These are phyloP conservation scores for Deilephila elpenor DNA, from an alignment of 2,888 invertebrate species.

Conservation along the genomic window DNA sequence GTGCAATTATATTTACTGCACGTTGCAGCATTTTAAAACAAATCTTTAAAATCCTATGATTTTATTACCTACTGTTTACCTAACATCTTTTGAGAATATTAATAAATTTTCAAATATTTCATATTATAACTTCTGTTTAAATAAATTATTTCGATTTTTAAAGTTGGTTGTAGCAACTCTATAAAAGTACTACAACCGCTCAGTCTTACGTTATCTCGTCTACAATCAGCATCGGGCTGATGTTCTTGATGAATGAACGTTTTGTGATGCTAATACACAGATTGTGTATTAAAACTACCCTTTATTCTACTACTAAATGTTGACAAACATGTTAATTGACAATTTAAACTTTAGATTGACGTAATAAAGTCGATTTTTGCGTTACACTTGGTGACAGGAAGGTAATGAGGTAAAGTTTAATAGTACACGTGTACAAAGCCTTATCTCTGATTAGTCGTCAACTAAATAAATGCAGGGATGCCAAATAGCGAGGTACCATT, in stretches of 20 bases:
- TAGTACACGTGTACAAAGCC: constrained; percentile 70
- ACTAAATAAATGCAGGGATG: constrained; percentile 13
- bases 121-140: not conserved
- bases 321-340: not conserved
- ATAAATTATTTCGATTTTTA: not conserved
- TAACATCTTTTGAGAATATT: too few species aligned
- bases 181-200: constrained; percentile 28
- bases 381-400: constrained; percentile 32
- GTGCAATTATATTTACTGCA: too few species aligned
- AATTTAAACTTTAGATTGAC: constrained; percentile 23
- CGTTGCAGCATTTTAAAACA: too few species aligned
- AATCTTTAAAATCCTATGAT: too few species aligned
- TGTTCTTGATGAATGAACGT: constrained; percentile 80
- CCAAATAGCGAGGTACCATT: not conserved
- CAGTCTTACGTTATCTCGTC: constrained; percentile 55
- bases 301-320: constrained; percentile 27
- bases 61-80: too few species aligned
- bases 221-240: constrained; percentile 68
- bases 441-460: constrained; percentile 67
- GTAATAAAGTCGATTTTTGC: constrained; percentile 30
- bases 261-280: constrained; percentile 72
- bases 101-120: too few species aligned
- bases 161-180: constrained; percentile 29
- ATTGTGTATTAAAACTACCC: constrained; percentile 45
- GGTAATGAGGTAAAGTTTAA: constrained; percentile 65